Base-by-base conservation (phyloP, 2,888 invertebrate species). In the Idaea dimidiata region DNA sequence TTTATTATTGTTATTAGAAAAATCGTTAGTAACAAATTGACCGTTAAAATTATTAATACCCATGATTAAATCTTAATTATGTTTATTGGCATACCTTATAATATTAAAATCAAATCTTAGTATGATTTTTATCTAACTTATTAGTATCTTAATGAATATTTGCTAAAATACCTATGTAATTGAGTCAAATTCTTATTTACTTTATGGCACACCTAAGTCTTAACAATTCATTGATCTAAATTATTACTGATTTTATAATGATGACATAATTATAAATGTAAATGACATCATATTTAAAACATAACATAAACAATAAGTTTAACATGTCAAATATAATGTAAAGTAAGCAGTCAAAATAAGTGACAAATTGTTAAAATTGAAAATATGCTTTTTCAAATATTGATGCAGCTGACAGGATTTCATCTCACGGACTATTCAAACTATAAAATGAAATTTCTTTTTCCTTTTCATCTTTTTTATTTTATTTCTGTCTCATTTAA, bases 11-110 rank as follows among this genome's bases (percentile, higher is more conserved):
- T 60, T 16, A 59, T 57, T 17, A 14, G 33, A 16, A 57, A 14
- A 55, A 16, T 16, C 6, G 43, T 24, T 57, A 54, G 17, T 64
- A 58, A 18, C 18, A 17, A 18, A 53, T n/a, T 33, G 14, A 61
- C 61, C 65, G 60, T 66, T 66, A 64, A 70, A 68, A 64, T 63
- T 58, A 70, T 60, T 54, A 62, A 43, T 43, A 43, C 43, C 10
- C 43, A 43, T 7, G 43, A 43, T 43, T 7, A 43, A 43, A 43
- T 43, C 43, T 43, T 43, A 43, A 43, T 43, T 43, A 43, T 43
- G 2, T 43, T 43, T 43, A 43, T 43, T 43, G 43, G 43, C 43
- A 43, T 43, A 43, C 43, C 43, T 43, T 43, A 43, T 33, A 33
- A 33, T 43, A 43, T 43, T 43, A 24, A 24, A 24, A 24, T 24